Conservation (phyloP, 2,797 vertebrate genomes). For the Heliangelus exortis region DNA sequence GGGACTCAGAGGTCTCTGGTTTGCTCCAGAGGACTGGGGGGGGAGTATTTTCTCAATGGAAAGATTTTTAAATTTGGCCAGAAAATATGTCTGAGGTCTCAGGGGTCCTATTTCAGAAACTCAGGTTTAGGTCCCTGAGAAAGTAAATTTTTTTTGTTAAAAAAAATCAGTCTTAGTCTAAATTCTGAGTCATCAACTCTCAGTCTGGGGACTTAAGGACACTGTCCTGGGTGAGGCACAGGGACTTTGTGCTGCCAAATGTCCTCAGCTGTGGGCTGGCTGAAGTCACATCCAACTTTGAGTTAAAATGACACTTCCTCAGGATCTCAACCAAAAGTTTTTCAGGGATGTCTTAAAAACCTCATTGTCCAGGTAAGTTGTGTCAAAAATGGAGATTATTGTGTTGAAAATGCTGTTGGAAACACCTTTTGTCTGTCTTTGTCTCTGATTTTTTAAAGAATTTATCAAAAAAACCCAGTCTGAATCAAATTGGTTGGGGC, state of each 20-base stretch:
- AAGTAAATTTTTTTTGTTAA: not conserved
- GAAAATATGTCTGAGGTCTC: not conserved
- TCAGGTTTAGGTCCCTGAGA: not conserved
- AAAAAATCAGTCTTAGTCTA: not conserved
- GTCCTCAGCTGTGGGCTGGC: rapidly evolving
- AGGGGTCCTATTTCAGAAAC: not conserved
- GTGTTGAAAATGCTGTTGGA: not conserved
- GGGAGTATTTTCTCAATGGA: not conserved
- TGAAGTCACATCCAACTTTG: rapidly evolving
- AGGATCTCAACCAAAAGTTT: not conserved
- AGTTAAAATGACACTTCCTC: not conserved
- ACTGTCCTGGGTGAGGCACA: rapidly evolving
- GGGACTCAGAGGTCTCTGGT: not conserved
- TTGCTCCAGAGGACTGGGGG: rapidly evolving
- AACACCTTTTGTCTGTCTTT: not conserved
- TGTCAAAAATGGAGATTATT: not conserved
- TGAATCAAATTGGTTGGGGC: not conserved
- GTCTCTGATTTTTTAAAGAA: not conserved
- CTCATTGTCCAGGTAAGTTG: rapidly evolving
- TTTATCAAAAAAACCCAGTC: not conserved
- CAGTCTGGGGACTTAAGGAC: not conserved
- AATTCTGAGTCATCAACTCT: not conserved
- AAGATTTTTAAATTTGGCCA: slow-evolving; percentile 14
- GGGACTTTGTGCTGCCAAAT: not conserved
- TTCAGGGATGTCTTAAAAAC: not conserved